Evolutionary conservation across 2,113 vertebrate genomes (phyloP).

Genomic region (Malurus alboscapulatus): DNA sequence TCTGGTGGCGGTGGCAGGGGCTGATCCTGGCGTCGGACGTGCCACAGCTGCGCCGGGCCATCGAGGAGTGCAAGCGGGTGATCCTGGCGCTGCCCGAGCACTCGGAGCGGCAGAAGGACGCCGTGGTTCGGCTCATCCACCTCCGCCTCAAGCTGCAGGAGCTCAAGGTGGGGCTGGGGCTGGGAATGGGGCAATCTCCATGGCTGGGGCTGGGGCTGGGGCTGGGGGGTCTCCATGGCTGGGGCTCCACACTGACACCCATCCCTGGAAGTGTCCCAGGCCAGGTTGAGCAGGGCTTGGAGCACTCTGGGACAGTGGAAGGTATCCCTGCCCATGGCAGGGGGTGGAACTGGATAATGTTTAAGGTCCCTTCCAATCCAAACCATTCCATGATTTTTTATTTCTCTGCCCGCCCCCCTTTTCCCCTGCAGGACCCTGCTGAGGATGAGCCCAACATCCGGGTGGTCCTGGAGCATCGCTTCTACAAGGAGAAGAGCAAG

Average conservation of each 20-base stretch:
- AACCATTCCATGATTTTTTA: neutral
- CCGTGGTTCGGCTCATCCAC: conserved; percentile 94
- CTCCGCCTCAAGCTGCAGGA: conserved; percentile 96
- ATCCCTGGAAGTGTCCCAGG: too few relatives aligned
- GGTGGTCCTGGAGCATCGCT: conserved; percentile 90
- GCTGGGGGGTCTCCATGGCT: fast-evolving
- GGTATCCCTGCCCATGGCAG: too few relatives aligned
- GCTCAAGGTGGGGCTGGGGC: conserved; percentile 79
- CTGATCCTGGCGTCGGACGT: conserved; percentile 88
- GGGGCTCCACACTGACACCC: fast-evolving
- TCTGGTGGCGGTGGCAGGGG: conserved; percentile 69
- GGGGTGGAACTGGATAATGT: neutral
- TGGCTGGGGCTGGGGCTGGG: fast-evolving
- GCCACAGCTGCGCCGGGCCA: conserved; percentile 87
- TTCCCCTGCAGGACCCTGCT: conserved; percentile 80
- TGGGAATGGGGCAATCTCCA: fast-evolving
- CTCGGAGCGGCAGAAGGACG: conserved; percentile 92
- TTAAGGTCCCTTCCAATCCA: neutral
- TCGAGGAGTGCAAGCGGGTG: conserved; percentile 90
- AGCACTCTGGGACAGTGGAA: neutral
- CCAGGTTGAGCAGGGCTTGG: fast-evolving
- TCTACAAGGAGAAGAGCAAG: conserved; percentile 98
- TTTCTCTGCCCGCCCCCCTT: neutral
- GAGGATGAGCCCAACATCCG: conserved; percentile 93
- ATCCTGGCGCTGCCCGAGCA: conserved; percentile 93